These are phyloP conservation scores for Halcyon badia DNA, from an alignment of 2,797 vertebrate genomes.

Conservation along the genomic window DNA sequence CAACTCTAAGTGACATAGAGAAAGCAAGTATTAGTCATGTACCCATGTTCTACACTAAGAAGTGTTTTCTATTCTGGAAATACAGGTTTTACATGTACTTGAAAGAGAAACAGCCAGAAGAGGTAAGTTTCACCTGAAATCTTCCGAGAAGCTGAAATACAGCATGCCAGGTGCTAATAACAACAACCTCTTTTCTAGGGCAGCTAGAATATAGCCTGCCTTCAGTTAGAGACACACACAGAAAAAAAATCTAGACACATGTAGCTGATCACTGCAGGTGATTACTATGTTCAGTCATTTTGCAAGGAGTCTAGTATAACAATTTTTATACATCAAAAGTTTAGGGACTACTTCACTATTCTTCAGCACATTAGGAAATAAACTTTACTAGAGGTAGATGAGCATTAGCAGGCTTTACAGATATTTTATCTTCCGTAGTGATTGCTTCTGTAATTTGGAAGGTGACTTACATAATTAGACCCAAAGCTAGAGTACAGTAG, in stretches of 20 bases:
- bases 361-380: background rate
- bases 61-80: constrained; percentile 11
- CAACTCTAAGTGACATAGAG: background rate
- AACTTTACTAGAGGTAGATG: background rate
- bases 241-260: background rate
- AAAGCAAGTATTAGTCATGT: background rate
- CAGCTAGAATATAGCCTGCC: background rate
- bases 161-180: background rate
- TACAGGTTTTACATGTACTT: constrained; percentile 6
- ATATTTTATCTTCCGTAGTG: background rate
- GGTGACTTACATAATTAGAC: background rate
- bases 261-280: background rate
- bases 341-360: background rate
- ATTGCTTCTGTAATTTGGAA: background rate
- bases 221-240: background rate
- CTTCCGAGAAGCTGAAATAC: background rate
- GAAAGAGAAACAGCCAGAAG: background rate
- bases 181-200: background rate
- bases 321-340: background rate
- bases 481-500: background rate
- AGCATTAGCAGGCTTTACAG: background rate
- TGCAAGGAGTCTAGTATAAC: background rate
- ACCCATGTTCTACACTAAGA: background rate
- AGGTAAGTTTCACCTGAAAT: background rate
- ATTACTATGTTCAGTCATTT: background rate